Evolutionary conservation across 2,888 invertebrate genomes (phyloP).

Genomic region (Polydrusus tereticollis): DNA sequence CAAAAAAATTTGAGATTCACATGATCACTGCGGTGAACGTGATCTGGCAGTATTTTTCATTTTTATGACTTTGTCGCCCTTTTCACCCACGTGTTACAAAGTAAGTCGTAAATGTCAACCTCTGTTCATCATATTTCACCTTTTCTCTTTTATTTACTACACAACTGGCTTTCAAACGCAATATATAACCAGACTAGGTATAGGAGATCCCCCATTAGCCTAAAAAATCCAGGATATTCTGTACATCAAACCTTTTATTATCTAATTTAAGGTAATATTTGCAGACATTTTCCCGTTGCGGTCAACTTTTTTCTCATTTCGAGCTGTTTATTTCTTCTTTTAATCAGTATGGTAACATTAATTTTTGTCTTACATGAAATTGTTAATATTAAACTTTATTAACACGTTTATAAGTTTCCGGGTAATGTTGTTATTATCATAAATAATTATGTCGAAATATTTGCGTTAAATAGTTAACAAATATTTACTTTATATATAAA

Average conservation of each 20-base stretch:
- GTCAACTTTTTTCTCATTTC: not conserved
- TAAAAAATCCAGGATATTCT: not conserved
- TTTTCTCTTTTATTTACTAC: not conserved
- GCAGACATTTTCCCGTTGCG: not conserved
- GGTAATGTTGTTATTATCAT: too few relatives aligned
- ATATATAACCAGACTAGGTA: not conserved
- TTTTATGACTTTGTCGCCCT: too few relatives aligned
- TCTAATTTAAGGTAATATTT: not conserved
- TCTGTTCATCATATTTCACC: not conserved
- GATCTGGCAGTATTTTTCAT: too few relatives aligned
- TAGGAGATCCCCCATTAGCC: not conserved
- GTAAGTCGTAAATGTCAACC: not conserved
- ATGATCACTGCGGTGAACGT: too few relatives aligned
- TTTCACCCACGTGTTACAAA: not conserved
- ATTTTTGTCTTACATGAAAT: not conserved
- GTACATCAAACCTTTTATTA: not conserved
- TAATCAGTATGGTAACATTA: not conserved
- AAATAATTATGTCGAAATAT: too few relatives aligned
- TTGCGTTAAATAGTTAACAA: too few relatives aligned
- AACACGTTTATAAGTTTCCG: too few relatives aligned
- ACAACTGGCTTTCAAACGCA: not conserved
- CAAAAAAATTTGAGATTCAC: too few relatives aligned
- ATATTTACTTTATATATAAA: too few relatives aligned
- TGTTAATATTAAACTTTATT: not conserved
- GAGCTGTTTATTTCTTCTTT: not conserved